A percentile compares a stretch with the other conserved stretches of the same genome.
Conservation (phyloP, 2,113 vertebrate species). For the Campylomormyrus numenius region DNA sequence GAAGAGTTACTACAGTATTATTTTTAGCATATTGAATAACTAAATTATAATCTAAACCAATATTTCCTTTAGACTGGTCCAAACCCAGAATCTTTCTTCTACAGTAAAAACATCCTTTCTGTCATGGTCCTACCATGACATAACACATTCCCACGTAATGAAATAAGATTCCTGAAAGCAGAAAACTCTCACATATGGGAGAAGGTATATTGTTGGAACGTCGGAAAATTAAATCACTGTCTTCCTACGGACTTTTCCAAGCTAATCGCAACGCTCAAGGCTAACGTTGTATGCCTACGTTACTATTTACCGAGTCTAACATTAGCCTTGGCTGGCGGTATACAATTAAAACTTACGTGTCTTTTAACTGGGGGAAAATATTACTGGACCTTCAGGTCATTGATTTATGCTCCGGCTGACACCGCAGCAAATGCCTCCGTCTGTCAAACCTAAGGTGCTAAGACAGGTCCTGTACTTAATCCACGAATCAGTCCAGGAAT, state of each 20-base stretch:
- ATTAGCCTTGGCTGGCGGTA: slow-evolving; percentile 15
- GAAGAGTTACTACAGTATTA: neutral
- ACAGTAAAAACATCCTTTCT: neutral
- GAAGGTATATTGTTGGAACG: neutral
- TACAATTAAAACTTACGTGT: slow-evolving; percentile 29
- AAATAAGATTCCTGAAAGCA: neutral
- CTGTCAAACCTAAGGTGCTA: slow-evolving; percentile 18
- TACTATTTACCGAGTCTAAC: slow-evolving; percentile 17
- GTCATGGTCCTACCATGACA: neutral
- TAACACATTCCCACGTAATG: neutral
- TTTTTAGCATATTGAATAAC: neutral
- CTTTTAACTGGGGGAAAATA: slow-evolving; percentile 31
- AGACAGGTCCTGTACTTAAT: slow-evolving; percentile 32
- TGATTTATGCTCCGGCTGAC: slow-evolving; percentile 35
- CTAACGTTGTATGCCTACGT: slow-evolving; percentile 19
- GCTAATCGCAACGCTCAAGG: slow-evolving; percentile 21
- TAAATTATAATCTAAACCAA: neutral
- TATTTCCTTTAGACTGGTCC: neutral
- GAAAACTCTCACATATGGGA: slow-evolving; percentile 6
- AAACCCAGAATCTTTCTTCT: neutral
- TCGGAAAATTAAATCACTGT: slow-evolving; percentile 11
- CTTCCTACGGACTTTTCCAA: slow-evolving; percentile 1
- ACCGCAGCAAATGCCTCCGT: slow-evolving; percentile 18
- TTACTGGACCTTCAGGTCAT: slow-evolving; percentile 17
- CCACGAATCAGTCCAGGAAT: slow-evolving; percentile 25